These are phyloP conservation scores for Cryptus viduatorius DNA, from an alignment of 2,888 invertebrate genomes.

Conservation along the genomic window DNA sequence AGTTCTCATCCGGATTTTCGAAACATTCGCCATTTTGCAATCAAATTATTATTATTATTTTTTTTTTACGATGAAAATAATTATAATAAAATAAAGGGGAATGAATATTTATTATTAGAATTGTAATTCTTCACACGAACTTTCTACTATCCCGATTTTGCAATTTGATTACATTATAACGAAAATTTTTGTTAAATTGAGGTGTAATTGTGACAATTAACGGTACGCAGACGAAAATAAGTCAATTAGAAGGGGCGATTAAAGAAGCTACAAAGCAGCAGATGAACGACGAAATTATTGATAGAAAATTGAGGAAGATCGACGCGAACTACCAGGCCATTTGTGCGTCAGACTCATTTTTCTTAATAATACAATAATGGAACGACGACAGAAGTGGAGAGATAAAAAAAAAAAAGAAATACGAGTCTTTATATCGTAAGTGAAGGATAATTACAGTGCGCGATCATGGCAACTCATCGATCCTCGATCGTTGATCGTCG, in stretches of 20 bases:
- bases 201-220: background rate
- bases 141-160: background rate
- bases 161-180: too few species aligned
- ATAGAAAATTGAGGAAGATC: constrained; percentile 44
- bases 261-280: constrained; percentile 7
- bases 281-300: constrained; percentile 25
- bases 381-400: constrained; percentile 33
- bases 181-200: background rate
- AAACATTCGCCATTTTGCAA: background rate
- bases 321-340: constrained; percentile 29
- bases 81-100: background rate
- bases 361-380: constrained; percentile 62
- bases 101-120: background rate
- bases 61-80: background rate
- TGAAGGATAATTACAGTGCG: constrained; percentile 62
- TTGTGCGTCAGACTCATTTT: constrained; percentile 55
- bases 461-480: constrained; percentile 66
- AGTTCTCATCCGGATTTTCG: background rate
- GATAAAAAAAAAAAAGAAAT: constrained; percentile 30
- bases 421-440: constrained; percentile 55
- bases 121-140: background rate
- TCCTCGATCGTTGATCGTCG: constrained; percentile 68
- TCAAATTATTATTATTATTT: background rate
- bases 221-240: background rate
- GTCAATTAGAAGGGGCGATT: background rate